Conservation (phyloP, 2,113 vertebrate species). For the Nerophis lumbriciformis region DNA sequence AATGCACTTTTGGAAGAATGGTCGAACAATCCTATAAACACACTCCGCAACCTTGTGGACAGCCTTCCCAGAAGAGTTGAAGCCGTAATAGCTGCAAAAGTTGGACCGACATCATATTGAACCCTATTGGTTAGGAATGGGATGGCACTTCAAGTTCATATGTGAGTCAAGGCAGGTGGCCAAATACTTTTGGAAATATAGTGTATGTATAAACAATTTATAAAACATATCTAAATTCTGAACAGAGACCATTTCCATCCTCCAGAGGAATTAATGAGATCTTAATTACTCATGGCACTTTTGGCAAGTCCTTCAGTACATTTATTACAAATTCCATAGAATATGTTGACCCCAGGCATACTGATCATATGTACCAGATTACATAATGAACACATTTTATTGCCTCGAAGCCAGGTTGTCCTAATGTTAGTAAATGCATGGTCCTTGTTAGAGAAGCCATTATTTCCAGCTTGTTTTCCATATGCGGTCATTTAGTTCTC, state of each 20-base stretch:
- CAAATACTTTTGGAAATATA: no score
- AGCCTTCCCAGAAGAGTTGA: no score
- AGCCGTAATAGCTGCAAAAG: no score
- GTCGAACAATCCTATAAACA: no score
- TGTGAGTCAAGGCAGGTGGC: no score
- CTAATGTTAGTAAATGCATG: slow-evolving; percentile 29
- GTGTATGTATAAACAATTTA: slow-evolving; percentile 28
- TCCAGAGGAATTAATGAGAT: slow-evolving; percentile 39
- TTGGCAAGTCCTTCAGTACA: slow-evolving; percentile 28
- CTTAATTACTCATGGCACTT: slow-evolving; percentile 40
- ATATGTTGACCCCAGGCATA: slow-evolving; percentile 21
- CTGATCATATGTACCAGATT: slow-evolving; percentile 28
- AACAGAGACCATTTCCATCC: slow-evolving; percentile 7
- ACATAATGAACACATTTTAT: slow-evolving; percentile 49
- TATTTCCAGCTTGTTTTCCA: slow-evolving; percentile 34
- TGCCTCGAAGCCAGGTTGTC: slow-evolving; percentile 27
- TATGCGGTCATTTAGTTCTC: slow-evolving; percentile 28
- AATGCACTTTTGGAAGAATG: no score
- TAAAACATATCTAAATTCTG: slow-evolving; percentile 25
- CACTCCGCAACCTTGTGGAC: no score
- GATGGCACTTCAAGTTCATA: no score
- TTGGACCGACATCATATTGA: no score
- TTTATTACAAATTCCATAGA: slow-evolving; percentile 23
- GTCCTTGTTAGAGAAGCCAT: slow-evolving; percentile 27
- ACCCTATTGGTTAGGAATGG: no score